Conservation (phyloP, 2,797 vertebrate species). For the Lacerta bilineata region DNA sequence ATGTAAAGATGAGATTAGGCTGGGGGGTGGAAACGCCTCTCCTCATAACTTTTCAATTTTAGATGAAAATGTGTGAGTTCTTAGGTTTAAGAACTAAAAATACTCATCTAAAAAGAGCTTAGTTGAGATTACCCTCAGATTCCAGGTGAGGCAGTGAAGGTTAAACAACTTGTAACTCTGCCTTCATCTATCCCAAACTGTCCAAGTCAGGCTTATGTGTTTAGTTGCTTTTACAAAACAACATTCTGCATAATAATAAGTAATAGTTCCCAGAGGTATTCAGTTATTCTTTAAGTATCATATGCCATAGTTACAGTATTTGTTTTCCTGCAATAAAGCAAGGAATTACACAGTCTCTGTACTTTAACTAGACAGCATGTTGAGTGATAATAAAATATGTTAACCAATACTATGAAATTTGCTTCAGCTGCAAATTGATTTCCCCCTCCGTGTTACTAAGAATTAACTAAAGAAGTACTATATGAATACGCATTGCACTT, state of each 20-base stretch:
- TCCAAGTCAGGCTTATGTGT: fast-evolving
- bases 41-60: conserved; percentile 5
- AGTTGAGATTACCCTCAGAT: conserved; percentile 48
- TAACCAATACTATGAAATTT: conserved; percentile 20
- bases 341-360: conserved; percentile 1
- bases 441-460: background rate
- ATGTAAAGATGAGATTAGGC: background rate
- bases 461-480: background rate
- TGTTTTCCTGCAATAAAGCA: background rate
- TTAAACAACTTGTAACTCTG: conserved; percentile 28
- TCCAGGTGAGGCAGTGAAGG: conserved; percentile 40
- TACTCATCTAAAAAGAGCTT: conserved; percentile 53
- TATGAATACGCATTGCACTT: background rate
- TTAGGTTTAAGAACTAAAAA: conserved; percentile 46
- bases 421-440: background rate
- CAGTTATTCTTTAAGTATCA: background rate
- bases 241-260: background rate
- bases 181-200: conserved; percentile 17
- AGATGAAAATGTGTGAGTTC: conserved; percentile 17
- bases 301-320: background rate
- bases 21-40: background rate
- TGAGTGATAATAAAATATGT: background rate
- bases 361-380: background rate
- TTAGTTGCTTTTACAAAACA: background rate
- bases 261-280: background rate